Evolutionary conservation across 1,140 invertebrate species (phyloP), one percentile per base, ranked within the genome.

Genomic region (Cydia splendana): DNA sequence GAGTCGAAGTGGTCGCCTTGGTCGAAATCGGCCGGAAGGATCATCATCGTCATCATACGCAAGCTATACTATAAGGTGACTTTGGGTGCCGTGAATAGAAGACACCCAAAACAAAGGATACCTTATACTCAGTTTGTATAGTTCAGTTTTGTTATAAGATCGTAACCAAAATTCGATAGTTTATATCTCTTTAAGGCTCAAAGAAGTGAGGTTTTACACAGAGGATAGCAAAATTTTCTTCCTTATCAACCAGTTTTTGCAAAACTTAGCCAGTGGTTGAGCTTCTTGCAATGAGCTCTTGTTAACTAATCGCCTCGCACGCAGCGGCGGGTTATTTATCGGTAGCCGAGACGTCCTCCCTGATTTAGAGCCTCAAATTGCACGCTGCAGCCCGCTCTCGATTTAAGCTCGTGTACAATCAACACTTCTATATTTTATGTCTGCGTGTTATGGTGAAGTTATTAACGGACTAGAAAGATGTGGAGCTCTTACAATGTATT

Each of bases 341-440:
- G 88, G 90, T 90, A 92, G 90, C 90, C 65, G 77, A 81, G 79
- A 81, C 76, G 78, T 80, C 78, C 77, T 78, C 80, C 84, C 85
- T 91, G 91, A 92, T 92, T 92, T 92, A 92, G 76, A 85, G 85
- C 84, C 86, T 85, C 82, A 92, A 91, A 92, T 92, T 92, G 89
- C 88, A 90, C 81, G 82, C 77, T 84, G 80, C 80, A 77, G 77
- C 77, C 79, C 79, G 83, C 81, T 79, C 81, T 81, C 79, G 77
- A 78, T 80, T 78, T 77, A 82, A 77, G 76, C 77, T 81, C 78
- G 78, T 74, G 80, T 83, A 79, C 82, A 85, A 83, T 85, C 86
- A 87, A 84, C 83, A 87, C 83, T 83, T 84, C 79, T 81, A 77
- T 84, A 82, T 76, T 77, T 84, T 84, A 76, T 28, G 42, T 69